Evolutionary conservation across 2,113 vertebrate genomes (phyloP), one percentile per base, ranked within the genome.

Genomic region (Paracanthobrama guichenoti): DNA sequence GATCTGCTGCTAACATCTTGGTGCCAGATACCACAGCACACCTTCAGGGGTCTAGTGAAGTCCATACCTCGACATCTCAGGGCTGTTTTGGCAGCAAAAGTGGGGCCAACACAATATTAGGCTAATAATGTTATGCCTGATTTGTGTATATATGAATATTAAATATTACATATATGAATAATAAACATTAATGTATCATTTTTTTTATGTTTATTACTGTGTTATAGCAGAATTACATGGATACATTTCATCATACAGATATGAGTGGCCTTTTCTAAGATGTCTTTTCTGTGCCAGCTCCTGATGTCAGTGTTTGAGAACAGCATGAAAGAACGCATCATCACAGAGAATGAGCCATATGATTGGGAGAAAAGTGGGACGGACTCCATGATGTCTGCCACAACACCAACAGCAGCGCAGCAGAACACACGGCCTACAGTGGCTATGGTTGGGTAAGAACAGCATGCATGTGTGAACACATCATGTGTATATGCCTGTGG

Each of bases 251-350:
- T 55, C 18, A 55, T 46, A 48, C 22, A 24, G 71, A 48, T 26
- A 24, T 44, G 39, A 7, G 44, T 48, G 44, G 24, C 26, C 24
- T 53, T 53, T 78, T n/a, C 28, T 69, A 24, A 42, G 13, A 14
- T 72, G n/a, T 83, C 16, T 79, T 74, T 71, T 79, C 31, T 73
- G 55, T 77, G 48, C 82, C 92, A 99, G 98, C 90, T 99, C 92
- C 95, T 99, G 90, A 99, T 99, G 98, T 97, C 97, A 0, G 97
- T 99, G 92, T 98, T 99, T 73, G 98, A 99, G 94, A 98, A 97
- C 94, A 98, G 97, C 93, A 99, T 98, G 96, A 98, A 98, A 90
- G 98, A 98, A 87, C 94, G 97, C 42, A 96, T 96, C 87, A 97
- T 99, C 86, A 98, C 96, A 0, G 98, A 99, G 92, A 99, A 99